phyloP scores from a whole-genome alignment of 2,113 vertebrate genomes.

The Cryptotis parvus region DNA sequence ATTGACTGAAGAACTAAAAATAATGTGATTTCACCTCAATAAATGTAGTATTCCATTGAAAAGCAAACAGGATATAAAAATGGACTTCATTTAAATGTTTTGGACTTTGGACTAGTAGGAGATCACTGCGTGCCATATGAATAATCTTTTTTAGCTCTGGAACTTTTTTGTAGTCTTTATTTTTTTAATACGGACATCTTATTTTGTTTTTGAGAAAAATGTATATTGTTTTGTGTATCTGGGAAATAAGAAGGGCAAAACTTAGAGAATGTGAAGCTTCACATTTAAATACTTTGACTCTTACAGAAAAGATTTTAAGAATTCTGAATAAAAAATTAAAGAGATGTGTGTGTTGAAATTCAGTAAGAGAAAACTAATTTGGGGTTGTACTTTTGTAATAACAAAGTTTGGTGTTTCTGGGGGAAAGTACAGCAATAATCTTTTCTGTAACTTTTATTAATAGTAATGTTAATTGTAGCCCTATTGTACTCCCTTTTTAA shows the following conservation, averaged over 20 bases:
- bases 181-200: slow-evolving; percentile 92
- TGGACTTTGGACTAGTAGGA: slow-evolving; percentile 87
- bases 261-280: slow-evolving; percentile 89
- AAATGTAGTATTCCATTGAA: slow-evolving; percentile 84
- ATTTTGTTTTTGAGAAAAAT: slow-evolving; percentile 89
- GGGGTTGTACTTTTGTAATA: slow-evolving; percentile 80
- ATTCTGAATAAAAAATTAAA: slow-evolving; percentile 74
- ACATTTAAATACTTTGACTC: slow-evolving; percentile 87
- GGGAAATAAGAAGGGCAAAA: slow-evolving; percentile 87
- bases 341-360: slow-evolving; percentile 35
- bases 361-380: slow-evolving; percentile 78
- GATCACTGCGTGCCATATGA: slow-evolving; percentile 89
- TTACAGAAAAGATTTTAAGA: slow-evolving; percentile 86
- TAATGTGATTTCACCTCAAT: slow-evolving; percentile 86
- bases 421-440: slow-evolving; percentile 73
- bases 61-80: slow-evolving; percentile 81
- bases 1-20: slow-evolving; percentile 86
- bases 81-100: slow-evolving; percentile 84
- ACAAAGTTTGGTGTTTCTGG: slow-evolving; percentile 69
- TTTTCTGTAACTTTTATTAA: slow-evolving; percentile 86
- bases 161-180: slow-evolving; percentile 93
- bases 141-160: slow-evolving; percentile 89
- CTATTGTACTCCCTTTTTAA: slow-evolving; percentile 82
- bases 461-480: slow-evolving; percentile 85
- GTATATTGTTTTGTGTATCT: slow-evolving; percentile 89